Evolutionary conservation across 2,797 vertebrate genomes (phyloP).

Genomic region (Malurus leucopterus): DNA sequence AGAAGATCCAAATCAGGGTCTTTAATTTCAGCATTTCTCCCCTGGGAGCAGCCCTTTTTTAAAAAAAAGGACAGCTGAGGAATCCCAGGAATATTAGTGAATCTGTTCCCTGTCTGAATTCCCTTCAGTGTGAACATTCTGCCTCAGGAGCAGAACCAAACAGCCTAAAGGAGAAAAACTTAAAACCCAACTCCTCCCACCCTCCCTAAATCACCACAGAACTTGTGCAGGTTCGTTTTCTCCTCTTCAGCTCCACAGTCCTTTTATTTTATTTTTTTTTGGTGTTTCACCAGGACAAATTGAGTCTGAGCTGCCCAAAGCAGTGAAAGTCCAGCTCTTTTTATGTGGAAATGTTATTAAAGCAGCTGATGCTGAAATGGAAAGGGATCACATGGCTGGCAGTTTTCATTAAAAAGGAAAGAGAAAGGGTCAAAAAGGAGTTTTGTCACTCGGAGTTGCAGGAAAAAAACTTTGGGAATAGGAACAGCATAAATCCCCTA

Average conservation of each 20-base stretch:
- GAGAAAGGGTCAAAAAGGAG: neutral
- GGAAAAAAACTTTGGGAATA: neutral
- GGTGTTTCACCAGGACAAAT: neutral
- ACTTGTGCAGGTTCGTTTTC: neutral
- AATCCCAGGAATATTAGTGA: neutral
- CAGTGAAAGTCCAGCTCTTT: neutral
- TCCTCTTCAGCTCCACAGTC: neutral
- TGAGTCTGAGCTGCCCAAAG: neutral
- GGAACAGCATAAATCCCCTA: neutral
- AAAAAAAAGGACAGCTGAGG: neutral
- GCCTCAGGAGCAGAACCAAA: neutral
- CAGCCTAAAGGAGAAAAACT: neutral
- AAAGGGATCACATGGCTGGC: neutral
- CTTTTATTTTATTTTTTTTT: neutral
- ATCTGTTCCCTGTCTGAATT: neutral
- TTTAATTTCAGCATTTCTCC: neutral
- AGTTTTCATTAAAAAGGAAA: constrained; percentile 3
- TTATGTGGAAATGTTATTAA: neutral
- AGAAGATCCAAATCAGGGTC: neutral
- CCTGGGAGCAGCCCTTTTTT: neutral
- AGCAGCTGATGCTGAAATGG: neutral
- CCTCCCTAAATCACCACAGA: neutral
- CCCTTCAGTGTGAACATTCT: neutral
- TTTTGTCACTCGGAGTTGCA: neutral
- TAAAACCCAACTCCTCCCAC: neutral